phyloP scores from a whole-genome alignment of 2,797 vertebrate species.

The Nyctibius grandis region DNA sequence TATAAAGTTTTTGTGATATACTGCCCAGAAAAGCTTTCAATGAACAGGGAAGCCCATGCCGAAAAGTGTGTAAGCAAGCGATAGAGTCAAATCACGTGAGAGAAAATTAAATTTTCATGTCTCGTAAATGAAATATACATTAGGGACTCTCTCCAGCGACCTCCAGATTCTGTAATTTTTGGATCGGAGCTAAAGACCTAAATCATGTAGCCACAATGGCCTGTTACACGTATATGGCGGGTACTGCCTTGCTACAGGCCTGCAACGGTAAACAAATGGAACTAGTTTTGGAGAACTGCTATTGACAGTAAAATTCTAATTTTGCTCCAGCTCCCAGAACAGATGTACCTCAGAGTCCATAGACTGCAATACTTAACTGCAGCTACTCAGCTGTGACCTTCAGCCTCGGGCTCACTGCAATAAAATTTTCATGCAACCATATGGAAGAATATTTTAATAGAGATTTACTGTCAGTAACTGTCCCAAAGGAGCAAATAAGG shows the following conservation, averaged over 20 bases:
- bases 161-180: conserved; percentile 71
- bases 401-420: conserved; percentile 88
- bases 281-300: conserved; percentile 79
- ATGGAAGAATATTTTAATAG: conserved; percentile 95
- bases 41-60: conserved; percentile 27
- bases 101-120: conserved; percentile 78
- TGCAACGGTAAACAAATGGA: conserved; percentile 74
- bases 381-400: conserved; percentile 87
- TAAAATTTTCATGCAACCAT: conserved; percentile 98
- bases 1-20: conserved; percentile 43
- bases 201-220: conserved; percentile 37
- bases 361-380: conserved; percentile 86
- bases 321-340: conserved; percentile 84
- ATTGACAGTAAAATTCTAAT: conserved; percentile 86
- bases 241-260: conserved; percentile 42
- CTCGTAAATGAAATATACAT: conserved; percentile 79
- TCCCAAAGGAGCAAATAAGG: conserved; percentile 94
- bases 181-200: conserved; percentile 47
- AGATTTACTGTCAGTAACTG: conserved; percentile 92
- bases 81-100: conserved; percentile 64
- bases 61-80: conserved; percentile 48
- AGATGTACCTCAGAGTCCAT: conserved; percentile 85
- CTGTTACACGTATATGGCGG: neutral
- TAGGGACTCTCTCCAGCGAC: conserved; percentile 69
- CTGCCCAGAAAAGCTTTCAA: conserved; percentile 42